Evolutionary conservation across 2,888 invertebrate genomes (phyloP), one percentile per base, ranked within the genome.

Genomic region (Gandaritis pyraliata): DNA sequence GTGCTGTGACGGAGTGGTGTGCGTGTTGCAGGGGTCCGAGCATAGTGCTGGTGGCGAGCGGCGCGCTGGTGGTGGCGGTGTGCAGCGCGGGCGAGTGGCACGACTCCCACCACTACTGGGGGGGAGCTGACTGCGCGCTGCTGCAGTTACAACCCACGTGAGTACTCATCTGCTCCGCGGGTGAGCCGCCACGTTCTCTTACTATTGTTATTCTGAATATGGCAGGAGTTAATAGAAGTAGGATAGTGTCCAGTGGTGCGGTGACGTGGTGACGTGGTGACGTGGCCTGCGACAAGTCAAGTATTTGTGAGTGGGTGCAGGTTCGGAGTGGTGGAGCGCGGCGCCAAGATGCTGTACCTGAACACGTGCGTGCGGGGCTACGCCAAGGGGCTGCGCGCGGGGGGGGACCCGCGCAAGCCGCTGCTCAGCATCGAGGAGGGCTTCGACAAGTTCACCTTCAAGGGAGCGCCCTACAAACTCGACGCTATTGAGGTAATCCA

Each of bases 81-180:
- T 96, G 96, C 30, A 90, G 95, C 10, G 95, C 97, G 12, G 90
- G 91, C 61, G 98, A 97, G 85, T 98, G 98, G 98, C 95, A 95
- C 72, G 98, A 97, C 85, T 95, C 96, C 4, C 95, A 96, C 87
- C 93, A 95, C 74, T 97, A 96, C 88, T 97, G 96, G 94, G 98
- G 98, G 46, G 94, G 94, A 2, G 94, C 95, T n/a, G 96, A 97
- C 63, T 94, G 95, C 65, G 94, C 95, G 72, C 93, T 97, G 46
- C 88, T 97, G 61, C 97, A 97, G 82, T 85, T 98, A 30, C 90
- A 94, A 57, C 96, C 96, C 45, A 94, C 94, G 93, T 96, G 85
- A 86, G 94, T 86, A 39, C 39, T 2, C 29, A 6, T 6, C 4
- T 29, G 29, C 29, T 2, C 29, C 4, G 29, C 29, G 29, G 4